Evolutionary conservation across 2,113 vertebrate genomes (phyloP), one percentile per base, ranked within the genome.

Genomic region (Nipponia nippon): DNA sequence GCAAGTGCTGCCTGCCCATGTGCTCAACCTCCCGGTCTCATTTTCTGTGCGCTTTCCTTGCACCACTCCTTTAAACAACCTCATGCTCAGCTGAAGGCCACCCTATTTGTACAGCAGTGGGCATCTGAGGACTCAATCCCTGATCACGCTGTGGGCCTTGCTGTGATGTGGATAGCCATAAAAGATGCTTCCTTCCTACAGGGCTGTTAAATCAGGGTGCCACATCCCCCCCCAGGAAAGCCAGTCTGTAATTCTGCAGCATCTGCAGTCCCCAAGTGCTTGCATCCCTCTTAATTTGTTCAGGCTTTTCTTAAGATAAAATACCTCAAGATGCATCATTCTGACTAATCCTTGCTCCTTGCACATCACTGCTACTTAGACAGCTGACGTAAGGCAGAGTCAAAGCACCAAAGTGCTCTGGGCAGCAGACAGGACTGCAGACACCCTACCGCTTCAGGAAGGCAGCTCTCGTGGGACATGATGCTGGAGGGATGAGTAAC

Each of bases 391-490:
- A 19, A 49, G 75, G 50, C 56, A 12, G 11, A 49, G 30, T 4
- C 30, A 46, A 79, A 83, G 36, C 29, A 16, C 15, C 20, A 3
- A 22, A 62, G 47, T 38, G 55, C 84, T 70, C 67, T 26, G 56
- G 26, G 56, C 79, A 47, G 53, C 25, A 21, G 25, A 8, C 0
- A 3, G 50, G 38, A 8, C 40, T 34, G 70, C 58, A 71, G 78
- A 25, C 1, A 0, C 56, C 72, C 40, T 10, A 8, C 16, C 11
- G 0, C 5, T 2, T 23, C 0, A 10, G 52, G 40, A 56, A 18
- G 17, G 56, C 83, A 66, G 72, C 62, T 55, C n/a, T 38, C 25
- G 62, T 1, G 2, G 56, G 44, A 36, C 27, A 26, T 10, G 9
- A 4, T 3, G 4, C 65, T 34, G 16, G 9, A 49, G 20, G 61